Evolutionary conservation across 2,888 invertebrate genomes (phyloP).

Genomic region (Anticlea derivata): DNA sequence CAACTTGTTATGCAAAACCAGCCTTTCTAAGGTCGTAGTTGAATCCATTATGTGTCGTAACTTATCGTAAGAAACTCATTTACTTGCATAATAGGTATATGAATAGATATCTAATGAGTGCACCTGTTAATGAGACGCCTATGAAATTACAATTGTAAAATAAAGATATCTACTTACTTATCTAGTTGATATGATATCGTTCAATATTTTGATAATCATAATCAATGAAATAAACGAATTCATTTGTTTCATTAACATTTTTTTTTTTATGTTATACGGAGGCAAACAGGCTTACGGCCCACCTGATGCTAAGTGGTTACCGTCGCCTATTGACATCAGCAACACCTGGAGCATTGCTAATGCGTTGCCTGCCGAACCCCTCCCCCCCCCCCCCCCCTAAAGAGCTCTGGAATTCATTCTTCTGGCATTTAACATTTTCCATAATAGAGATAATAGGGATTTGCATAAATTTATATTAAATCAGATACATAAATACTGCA

Average conservation of each 20-base stretch:
- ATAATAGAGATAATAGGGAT: no score
- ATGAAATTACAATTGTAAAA: background rate
- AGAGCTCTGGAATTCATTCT: no score
- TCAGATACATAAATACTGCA: no score
- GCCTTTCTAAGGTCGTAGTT: conserved; percentile 62
- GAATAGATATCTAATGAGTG: conserved; percentile 39
- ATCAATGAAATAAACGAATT: background rate
- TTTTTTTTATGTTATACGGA: no score
- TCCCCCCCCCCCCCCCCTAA: no score
- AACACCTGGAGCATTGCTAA: no score
- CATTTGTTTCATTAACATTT: no score
- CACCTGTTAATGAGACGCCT: conserved; percentile 25
- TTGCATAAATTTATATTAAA: background rate
- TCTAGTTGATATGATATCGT: background rate
- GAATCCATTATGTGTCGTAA: conserved; percentile 51
- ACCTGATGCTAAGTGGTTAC: no score
- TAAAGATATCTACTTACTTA: background rate
- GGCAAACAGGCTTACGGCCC: no score
- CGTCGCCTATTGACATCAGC: no score
- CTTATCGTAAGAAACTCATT: conserved; percentile 48
- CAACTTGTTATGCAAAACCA: conserved; percentile 44
- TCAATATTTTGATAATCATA: background rate
- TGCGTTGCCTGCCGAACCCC: no score
- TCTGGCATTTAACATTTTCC: no score
- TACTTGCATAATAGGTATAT: conserved; percentile 48